Conservation (phyloP, 2,797 vertebrate species). For the Poeciliopsis gracilis region DNA sequence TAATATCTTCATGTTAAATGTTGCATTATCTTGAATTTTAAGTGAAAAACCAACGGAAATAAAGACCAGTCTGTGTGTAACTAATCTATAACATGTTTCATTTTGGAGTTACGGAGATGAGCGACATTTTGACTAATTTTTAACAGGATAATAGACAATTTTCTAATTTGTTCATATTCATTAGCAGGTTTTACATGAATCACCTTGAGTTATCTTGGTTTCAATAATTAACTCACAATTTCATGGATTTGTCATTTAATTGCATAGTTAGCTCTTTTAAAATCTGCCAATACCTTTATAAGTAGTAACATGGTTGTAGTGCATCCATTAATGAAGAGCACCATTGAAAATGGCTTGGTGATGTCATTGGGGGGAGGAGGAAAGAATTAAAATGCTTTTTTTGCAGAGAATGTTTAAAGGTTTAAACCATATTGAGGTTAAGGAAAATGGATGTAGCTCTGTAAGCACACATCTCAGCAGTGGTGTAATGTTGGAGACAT, state of each 20-base stretch:
- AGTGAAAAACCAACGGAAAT: not conserved
- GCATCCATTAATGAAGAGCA: not conserved
- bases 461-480: constrained; percentile 23
- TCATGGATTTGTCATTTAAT: not conserved
- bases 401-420: not conserved
- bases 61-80: not conserved
- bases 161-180: not conserved
- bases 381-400: not conserved
- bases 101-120: not conserved
- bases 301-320: not conserved
- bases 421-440: constrained; percentile 14
- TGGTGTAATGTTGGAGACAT: constrained; percentile 15
- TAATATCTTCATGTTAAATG: not conserved
- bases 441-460: constrained; percentile 11
- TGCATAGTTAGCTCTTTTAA: too few species aligned
- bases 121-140: not conserved
- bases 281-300: not conserved
- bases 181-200: not conserved
- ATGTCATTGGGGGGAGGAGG: not conserved
- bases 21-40: not conserved
- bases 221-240: not conserved
- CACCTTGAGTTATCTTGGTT: not conserved
- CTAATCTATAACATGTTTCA: not conserved
- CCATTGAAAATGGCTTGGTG: not conserved
- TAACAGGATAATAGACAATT: not conserved